Conservation (phyloP, 2,113 vertebrate species). For the Corythaixoides concolor region DNA sequence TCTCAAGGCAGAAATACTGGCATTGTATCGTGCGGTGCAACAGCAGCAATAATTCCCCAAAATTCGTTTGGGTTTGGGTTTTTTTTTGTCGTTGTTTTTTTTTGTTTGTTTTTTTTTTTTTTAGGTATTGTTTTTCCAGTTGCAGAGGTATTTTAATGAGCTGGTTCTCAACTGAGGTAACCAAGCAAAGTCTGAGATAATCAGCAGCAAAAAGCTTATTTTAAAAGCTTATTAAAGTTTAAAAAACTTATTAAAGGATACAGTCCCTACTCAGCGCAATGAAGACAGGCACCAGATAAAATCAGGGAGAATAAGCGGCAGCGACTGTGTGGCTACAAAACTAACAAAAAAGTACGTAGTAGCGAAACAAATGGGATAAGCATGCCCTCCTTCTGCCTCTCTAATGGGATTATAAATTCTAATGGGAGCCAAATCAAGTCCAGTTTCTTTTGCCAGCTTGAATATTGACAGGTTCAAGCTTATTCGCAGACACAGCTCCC, state of each 20-base stretch:
- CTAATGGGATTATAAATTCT: not conserved
- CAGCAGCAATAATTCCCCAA: not conserved
- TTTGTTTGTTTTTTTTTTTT: not conserved
- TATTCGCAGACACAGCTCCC: not conserved
- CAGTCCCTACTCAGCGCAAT: not conserved
- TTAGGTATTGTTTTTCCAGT: not conserved
- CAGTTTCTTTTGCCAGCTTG: not conserved
- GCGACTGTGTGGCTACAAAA: not conserved
- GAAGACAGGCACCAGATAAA: not conserved
- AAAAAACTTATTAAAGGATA: not conserved
- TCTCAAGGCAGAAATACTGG: constrained; percentile 31
- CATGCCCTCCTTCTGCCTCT: not conserved
- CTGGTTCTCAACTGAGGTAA: not conserved
- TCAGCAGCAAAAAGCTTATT: not conserved
- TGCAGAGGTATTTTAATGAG: not conserved
- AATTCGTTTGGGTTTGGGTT: too few relatives aligned
- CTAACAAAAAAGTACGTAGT: not conserved
- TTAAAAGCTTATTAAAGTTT: not conserved
- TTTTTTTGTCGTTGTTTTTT: too few relatives aligned
- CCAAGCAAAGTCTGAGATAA: not conserved
- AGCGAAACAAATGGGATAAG: not conserved
- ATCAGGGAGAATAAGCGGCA: not conserved
- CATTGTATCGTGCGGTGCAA: not conserved
- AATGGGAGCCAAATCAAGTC: not conserved
- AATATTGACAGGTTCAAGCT: not conserved